phyloP scores from a whole-genome alignment of 2,888 invertebrate species.

The Pheosia gnoma region DNA sequence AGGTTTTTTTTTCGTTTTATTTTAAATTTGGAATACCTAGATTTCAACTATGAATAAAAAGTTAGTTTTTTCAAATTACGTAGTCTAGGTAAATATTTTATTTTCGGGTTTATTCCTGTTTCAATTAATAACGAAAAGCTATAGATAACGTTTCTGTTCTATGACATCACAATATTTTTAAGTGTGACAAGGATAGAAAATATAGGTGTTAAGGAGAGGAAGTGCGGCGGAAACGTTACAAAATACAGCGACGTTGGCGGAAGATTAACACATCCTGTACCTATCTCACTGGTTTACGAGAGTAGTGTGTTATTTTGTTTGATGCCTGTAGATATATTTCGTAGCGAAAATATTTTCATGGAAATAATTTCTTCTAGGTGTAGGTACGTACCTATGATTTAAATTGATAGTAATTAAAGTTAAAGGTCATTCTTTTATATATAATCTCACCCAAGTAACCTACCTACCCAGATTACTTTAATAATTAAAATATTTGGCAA shows the following conservation, averaged over 20 bases:
- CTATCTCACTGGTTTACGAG: slow-evolving; percentile 32
- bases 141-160: background rate
- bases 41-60: background rate
- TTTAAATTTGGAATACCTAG: too few relatives aligned
- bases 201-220: slow-evolving; percentile 42
- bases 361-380: too few relatives aligned
- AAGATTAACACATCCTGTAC: slow-evolving; percentile 50
- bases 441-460: too few relatives aligned
- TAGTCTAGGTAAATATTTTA: background rate
- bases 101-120: background rate
- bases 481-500: too few relatives aligned
- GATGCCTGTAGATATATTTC: background rate
- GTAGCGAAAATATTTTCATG: too few relatives aligned
- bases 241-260: slow-evolving; percentile 43
- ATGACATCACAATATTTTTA: slow-evolving; percentile 12
- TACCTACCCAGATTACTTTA: too few relatives aligned
- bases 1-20: too few relatives aligned
- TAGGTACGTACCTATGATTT: too few relatives aligned
- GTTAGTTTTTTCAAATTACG: background rate
- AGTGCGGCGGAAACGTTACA: slow-evolving; percentile 46
- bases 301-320: slow-evolving; percentile 33
- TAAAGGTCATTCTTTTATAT: too few relatives aligned
- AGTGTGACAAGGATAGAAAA: slow-evolving; percentile 22
- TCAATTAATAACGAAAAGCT: background rate
- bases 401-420: too few relatives aligned